Evolutionary conservation across 2,113 vertebrate species (phyloP).

Genomic region (Anarhynchus alexandrinus): DNA sequence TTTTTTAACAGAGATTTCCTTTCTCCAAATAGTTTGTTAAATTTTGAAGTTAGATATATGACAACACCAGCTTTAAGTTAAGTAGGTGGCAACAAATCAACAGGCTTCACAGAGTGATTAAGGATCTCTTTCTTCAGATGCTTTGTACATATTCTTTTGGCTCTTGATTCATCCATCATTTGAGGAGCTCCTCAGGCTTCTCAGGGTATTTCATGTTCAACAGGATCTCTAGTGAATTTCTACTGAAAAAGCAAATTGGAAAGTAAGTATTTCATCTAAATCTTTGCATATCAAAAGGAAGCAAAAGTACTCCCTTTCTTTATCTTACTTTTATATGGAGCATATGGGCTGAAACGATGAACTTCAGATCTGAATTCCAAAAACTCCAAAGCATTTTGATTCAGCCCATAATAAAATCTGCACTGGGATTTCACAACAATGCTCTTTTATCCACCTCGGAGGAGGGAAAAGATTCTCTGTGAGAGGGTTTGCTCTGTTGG

Average conservation of each 20-base stretch:
- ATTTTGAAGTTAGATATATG: neutral
- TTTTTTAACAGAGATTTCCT: neutral
- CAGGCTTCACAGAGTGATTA: neutral
- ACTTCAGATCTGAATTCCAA: conserved; percentile 29
- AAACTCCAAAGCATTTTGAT: neutral
- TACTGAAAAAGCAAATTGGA: conserved; percentile 11
- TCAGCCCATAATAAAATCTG: conserved; percentile 3
- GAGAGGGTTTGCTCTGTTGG: neutral
- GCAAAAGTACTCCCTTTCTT: conserved; percentile 1
- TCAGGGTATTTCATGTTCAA: neutral
- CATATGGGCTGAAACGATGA: conserved; percentile 1
- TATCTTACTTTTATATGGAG: neutral
- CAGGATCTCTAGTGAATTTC: neutral
- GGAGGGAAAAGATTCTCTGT: neutral
- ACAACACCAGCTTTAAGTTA: neutral
- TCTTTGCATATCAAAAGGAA: conserved; percentile 46
- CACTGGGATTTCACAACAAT: conserved; percentile 5
- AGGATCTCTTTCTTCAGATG: neutral
- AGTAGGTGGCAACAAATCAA: conserved; percentile 22
- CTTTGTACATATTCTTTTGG: neutral
- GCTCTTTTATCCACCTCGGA: neutral
- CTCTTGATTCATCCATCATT: neutral
- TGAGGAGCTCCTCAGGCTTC: neutral
- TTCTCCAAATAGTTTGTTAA: neutral
- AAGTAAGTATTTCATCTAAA: conserved; percentile 25